Evolutionary conservation across 1,140 invertebrate species (phyloP).

Genomic region (Mycetomoellerius zeteki): DNA sequence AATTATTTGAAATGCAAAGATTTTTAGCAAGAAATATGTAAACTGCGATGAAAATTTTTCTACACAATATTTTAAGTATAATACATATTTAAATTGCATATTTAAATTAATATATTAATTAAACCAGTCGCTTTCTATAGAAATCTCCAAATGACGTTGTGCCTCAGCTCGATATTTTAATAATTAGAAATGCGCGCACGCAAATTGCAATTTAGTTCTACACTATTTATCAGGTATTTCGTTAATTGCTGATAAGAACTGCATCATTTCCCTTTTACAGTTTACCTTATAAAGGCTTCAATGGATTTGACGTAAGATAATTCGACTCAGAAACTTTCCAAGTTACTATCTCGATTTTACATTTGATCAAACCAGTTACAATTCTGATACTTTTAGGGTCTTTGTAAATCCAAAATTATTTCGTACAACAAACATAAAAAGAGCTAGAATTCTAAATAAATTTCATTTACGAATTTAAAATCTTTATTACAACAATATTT

Average conservation of each 20-base stretch:
- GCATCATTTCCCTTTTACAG: constrained; percentile 69
- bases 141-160: constrained; percentile 35
- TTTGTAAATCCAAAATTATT: constrained; percentile 11
- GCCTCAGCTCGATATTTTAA: constrained; percentile 38
- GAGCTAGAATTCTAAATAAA: not conserved
- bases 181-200: constrained; percentile 14
- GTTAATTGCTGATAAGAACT: constrained; percentile 59
- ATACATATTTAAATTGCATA: constrained; percentile 56
- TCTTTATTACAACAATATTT: not conserved
- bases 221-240: constrained; percentile 36
- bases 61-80: constrained; percentile 31
- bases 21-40: not conserved
- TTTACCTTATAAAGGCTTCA: constrained; percentile 23
- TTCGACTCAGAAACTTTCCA: constrained; percentile 62
- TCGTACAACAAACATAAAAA: not conserved
- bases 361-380: constrained; percentile 14
- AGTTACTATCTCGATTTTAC: constrained; percentile 63
- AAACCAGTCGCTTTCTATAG: constrained; percentile 48
- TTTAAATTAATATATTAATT: constrained; percentile 72
- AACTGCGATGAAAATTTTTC: not conserved
- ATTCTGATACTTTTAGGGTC: not conserved
- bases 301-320: constrained; percentile 55
- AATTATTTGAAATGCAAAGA: not conserved
- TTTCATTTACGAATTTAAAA: not conserved
- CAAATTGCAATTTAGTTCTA: not conserved